A percentile compares a stretch with the other conserved stretches of the same genome.
Conservation (phyloP, 2,113 vertebrate species). For the Chrysemys picta region DNA sequence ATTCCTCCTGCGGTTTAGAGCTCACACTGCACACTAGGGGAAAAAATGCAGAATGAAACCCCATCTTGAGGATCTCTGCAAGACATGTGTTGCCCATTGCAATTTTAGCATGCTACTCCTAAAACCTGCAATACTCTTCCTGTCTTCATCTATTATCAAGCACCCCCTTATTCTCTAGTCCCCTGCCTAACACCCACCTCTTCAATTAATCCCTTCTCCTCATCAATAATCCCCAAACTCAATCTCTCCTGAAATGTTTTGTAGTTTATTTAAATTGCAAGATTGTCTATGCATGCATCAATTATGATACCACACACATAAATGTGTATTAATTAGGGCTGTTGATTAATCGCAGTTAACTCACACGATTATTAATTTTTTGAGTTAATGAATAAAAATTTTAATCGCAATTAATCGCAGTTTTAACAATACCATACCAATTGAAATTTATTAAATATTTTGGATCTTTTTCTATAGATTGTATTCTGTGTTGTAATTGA, state of each 20-base stretch:
- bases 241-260: not conserved
- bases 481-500: no score
- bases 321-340: not conserved
- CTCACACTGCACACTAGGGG: rapidly evolving
- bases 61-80: not conserved
- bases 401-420: no score
- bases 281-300: not conserved
- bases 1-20: not conserved
- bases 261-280: not conserved
- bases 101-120: not conserved
- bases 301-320: constrained; percentile 3
- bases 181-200: not conserved
- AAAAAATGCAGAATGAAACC: not conserved
- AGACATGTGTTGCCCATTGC: not conserved
- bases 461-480: no score
- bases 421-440: no score
- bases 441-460: no score
- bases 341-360: no score
- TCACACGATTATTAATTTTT: no score
- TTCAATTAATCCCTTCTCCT: not conserved
- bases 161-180: not conserved
- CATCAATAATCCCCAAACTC: constrained; percentile 6
- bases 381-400: no score
- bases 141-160: not conserved
- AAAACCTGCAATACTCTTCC: not conserved